Evolutionary conservation across 2,113 vertebrate species (phyloP), one percentile per base, ranked within the genome.

Genomic region (Phyllopteryx taeniolatus): DNA sequence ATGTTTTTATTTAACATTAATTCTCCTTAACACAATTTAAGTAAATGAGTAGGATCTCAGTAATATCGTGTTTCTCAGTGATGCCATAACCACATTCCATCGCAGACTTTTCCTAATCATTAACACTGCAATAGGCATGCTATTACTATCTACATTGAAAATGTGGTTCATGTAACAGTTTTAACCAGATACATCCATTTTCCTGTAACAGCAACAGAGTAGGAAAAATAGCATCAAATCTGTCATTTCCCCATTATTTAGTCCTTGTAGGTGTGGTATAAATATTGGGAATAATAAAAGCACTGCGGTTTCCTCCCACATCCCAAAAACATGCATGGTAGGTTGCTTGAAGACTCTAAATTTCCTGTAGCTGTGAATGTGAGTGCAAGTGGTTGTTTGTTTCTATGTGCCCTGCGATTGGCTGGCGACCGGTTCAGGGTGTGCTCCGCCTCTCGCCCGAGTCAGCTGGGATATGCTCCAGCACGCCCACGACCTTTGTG

Each of bases 91-190:
- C 44, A 75, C 73, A 82, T 85, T 84, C 75, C 83, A 85, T 87
- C 82, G 62, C 88, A 90, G 84, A 73, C 80, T 72, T 85, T 71
- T 77, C 70, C 75, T 81, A 74, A 80, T 83, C 79, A 88, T 85
- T 90, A 83, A 86, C 86, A 84, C 75, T 8, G 60, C 76, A 74
- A 56, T 46, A 79, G 77, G 84, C 86, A 86, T 87, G 76, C 86
- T 80, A 85, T 85, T 74, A 77, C 79, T 72, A 43, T 81, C 70
- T 72, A 81, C 79, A 80, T 79, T 85, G 19, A 67, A 81, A 80
- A 72, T 61, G 72, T 73, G 77, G 84, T 86, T 77, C 73, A 76
- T 81, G 67, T 82, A 83, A 82, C 76, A 63, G 73, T 78, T 83
- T 86, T 80, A 84, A 88, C 72, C 79, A 70, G 44, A 49, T 57